Evolutionary conservation across 2,113 vertebrate genomes (phyloP), one percentile per base, ranked within the genome.

Genomic region (Hemichromis elongatus): DNA sequence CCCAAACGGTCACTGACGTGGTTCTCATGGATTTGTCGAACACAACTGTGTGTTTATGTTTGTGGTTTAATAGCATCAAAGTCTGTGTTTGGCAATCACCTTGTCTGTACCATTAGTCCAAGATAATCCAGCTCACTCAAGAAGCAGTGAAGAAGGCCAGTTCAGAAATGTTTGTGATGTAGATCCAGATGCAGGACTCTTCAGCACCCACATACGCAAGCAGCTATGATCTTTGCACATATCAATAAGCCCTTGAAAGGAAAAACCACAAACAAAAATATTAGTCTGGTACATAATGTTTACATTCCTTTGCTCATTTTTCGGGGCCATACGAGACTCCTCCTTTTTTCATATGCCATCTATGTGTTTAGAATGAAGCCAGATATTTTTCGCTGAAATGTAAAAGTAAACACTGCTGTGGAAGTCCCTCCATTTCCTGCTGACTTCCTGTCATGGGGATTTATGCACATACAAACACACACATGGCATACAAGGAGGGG

Each of bases 381-480:
- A 90, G 79, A 91, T 88, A 87, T 89, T 90, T 94, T 93, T 94
- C 13, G 45, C 89, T 90, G 87, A 93, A 95, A 94, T 93, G 87
- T 94, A 81, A 93, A 92, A 94, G 93, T 91, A 95, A 96, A 96
- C 93, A 95, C 80, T 83, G 83, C 90, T 91, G 86, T 95, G 95
- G 93, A 96, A 96, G 94, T 95, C 94, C 95, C 94, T 95, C 92
- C 91, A 94, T 94, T 95, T 95, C 94, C 94, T 95, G 90, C 89
- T 88, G 90, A 89, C 93, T 95, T 95, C 95, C 94, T 94, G 88
- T 94, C 91, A 94, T 83, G 78, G 86, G 89, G 83, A 91, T 86
- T 93, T 91, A 89, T 79, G 45, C 61, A 86, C 85, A 84, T 77
- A 82, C 84, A 80, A 14, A 79, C 81, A 79, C 82, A 88, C 37